Evolutionary conservation across 2,113 vertebrate species (phyloP), one percentile per base, ranked within the genome.

Genomic region (Apteryx owenii): DNA sequence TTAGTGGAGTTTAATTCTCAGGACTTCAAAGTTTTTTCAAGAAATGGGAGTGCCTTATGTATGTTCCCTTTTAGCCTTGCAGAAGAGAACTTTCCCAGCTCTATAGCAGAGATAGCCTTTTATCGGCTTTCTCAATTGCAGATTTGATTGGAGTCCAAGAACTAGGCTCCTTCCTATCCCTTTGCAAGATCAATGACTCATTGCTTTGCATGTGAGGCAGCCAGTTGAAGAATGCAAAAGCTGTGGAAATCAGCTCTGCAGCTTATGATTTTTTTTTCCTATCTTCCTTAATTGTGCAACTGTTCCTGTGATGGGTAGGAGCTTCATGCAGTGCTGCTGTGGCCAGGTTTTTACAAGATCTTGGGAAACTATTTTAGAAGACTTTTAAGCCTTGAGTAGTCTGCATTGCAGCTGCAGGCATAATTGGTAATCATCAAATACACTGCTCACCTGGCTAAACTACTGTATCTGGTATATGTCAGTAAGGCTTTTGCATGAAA

Each of bases 401-500:
- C 38, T 71, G 7, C 13, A 7, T 42, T 73, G 64, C 23, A 53
- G 38, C 36, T 3, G 0, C 1, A 1, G 22, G 12, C 31, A 5
- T 71, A 51, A 40, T n/a, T 72, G 19, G 36, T 58, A 33, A 38
- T 87, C 3, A 58, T 51, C 71, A 76, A 83, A 53, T 53, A 4
- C 23, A 22, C 73, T 83, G 18, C 11, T 22, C 83, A 15, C 62
- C 66, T 80, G 46, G 5, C 3, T 83, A 42, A 64, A 40, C 48
- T 83, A 83, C 12, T 58, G 10, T 18, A 10, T 54, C 8, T 56
- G 13, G 14, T 62, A 10, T 11, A 2, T 78, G 7, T 75, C 11
- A 23, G 5, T n/a, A 72, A 77, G 18, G 21, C 51, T 71, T 33
- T 76, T 86, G 31, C 21, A 48, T 40, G 28, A 16, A 66, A 72